Evolutionary conservation across 2,797 vertebrate species (phyloP), one percentile per base, ranked within the genome.

Genomic region (Choloepus didactylus): DNA sequence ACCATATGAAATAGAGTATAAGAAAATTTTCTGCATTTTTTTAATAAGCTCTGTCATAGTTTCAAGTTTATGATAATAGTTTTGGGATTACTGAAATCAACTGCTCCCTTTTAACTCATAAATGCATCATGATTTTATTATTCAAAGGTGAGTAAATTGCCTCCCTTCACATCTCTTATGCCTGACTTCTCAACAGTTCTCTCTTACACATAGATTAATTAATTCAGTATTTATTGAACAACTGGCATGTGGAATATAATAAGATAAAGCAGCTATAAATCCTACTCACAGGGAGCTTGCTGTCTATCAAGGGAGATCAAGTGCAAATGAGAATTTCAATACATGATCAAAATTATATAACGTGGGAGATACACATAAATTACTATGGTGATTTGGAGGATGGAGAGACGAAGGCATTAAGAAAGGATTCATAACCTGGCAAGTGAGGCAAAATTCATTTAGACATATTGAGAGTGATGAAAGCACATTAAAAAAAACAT

Each of bases 31-130:
- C 49, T 59, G 18, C 59, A 18, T 59, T 91, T 93, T 86, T 89
- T 60, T 51, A 76, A 9, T 70, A 64, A 87, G 46, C 81, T 67
- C 9, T 64, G 8, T 38, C 62, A 59, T 2, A 66, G 38, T 66
- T 95, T 93, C 38, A 77, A 95, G 51, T 90, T 87, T 81, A 77
- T 27, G 16, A 66, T 10, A 77, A 35, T 49, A 87, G 59, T 46
- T 91, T 91, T 15, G 41, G 64, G 35, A 85, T 73, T 66, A 51
- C 38, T 83, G 12, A 92, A 62, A 18, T 88, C 51, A 76, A 4
- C 70, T 92, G 72, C 60, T 23, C 59, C 73, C 59, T 80, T 90
- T 62, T 90, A 23, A 75, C 6, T 75, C 79, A 79, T 25, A 93
- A 79, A 49, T 76, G 38, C 9, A 46, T 72, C 12, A 41, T 72